These are phyloP conservation scores for Kryptolebias ocellatus DNA, from an alignment of 2,797 vertebrate species.

Conservation along the genomic window DNA sequence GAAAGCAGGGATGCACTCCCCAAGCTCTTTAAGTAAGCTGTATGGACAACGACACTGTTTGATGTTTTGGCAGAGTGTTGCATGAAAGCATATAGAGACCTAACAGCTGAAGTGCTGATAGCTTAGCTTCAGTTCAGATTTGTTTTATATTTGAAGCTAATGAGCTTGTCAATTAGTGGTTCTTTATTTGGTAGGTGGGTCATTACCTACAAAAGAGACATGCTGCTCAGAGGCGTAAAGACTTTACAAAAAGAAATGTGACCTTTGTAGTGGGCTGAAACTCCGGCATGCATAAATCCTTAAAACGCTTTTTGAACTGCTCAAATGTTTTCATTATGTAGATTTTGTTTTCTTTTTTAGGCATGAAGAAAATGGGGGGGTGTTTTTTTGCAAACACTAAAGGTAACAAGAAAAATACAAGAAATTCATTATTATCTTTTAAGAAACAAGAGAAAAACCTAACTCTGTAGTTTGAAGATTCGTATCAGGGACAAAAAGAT, in stretches of 20 bases:
- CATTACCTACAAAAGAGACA: not conserved
- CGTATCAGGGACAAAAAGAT: slow-evolving; percentile 14
- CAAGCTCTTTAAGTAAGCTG: slow-evolving; percentile 61
- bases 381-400: not conserved
- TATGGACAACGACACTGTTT: slow-evolving; percentile 57
- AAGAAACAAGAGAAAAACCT: not conserved
- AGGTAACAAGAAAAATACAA: not conserved
- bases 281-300: no score
- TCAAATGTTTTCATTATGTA: not conserved
- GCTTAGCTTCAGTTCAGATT: slow-evolving; percentile 28
- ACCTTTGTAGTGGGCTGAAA: not conserved
- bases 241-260: not conserved
- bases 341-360: not conserved
- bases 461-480: not conserved
- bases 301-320: not conserved
- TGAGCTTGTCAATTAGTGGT: slow-evolving; percentile 12
- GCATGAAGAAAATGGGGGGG: not conserved
- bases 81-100: slow-evolving; percentile 37
- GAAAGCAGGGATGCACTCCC: slow-evolving; percentile 54
- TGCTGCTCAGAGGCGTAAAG: not conserved
- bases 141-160: slow-evolving; percentile 25
- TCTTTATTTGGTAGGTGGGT: not conserved
- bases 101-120: slow-evolving; percentile 31
- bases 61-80: slow-evolving; percentile 50
- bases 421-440: not conserved